Evolutionary conservation across 2,888 invertebrate species (phyloP).

Genomic region (Ophonus ardosiacus): DNA sequence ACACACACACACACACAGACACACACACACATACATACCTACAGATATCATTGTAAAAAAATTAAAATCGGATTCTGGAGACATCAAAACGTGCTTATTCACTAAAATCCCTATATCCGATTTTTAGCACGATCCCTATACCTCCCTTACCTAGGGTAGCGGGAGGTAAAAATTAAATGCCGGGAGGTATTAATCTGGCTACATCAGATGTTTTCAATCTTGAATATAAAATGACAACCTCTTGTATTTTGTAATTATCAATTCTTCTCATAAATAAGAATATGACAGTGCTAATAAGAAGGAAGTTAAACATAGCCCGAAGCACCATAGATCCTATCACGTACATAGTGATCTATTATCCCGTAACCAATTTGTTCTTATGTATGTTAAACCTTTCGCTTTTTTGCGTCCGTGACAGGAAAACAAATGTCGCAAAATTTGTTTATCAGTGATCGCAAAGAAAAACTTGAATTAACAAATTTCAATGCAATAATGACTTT

Average conservation of each 20-base stretch:
- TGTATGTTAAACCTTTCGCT: slow-evolving; percentile 15
- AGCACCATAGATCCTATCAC: neutral
- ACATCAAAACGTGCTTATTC: too few relatives aligned
- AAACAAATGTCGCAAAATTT: neutral
- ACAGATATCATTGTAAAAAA: too few relatives aligned
- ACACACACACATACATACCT: too few relatives aligned
- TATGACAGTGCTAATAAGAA: neutral
- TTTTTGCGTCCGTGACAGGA: neutral
- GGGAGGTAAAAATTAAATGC: too few relatives aligned
- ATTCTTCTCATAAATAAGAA: neutral
- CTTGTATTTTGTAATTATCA: neutral
- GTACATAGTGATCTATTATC: neutral
- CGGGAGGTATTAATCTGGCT: too few relatives aligned
- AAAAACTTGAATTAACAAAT: slow-evolving; percentile 20
- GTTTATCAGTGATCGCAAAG: neutral
- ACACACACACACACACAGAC: too few relatives aligned
- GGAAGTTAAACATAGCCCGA: slow-evolving; percentile 1
- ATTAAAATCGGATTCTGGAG: too few relatives aligned
- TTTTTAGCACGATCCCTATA: too few relatives aligned
- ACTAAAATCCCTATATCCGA: too few relatives aligned
- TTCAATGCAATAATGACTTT: slow-evolving; percentile 5
- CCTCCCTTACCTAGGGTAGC: too few relatives aligned
- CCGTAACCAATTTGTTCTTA: neutral
- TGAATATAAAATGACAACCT: too few relatives aligned
- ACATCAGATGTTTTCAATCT: too few relatives aligned